phyloP scores from a whole-genome alignment of 2,797 vertebrate species.

The Peromyscus eremicus region DNA sequence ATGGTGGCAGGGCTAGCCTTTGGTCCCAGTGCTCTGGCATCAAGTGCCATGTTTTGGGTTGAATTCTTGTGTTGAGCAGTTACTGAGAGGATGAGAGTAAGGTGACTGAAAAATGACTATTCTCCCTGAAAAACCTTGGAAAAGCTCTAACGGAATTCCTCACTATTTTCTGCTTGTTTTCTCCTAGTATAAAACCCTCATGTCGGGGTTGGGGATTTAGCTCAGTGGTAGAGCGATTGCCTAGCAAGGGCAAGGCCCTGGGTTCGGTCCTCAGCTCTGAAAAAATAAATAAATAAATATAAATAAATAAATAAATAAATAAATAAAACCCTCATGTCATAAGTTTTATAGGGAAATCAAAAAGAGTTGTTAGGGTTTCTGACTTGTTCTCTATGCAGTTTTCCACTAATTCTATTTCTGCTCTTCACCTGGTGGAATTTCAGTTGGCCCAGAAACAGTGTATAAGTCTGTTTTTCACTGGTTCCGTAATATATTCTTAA shows the following conservation, averaged over 20 bases:
- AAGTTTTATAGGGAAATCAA: constrained; percentile 27
- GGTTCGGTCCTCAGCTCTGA: no score
- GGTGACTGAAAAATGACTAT: neutral
- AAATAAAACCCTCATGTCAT: constrained; percentile 17
- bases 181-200: constrained; percentile 5
- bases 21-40: neutral
- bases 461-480: constrained; percentile 39
- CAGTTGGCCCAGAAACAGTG: constrained; percentile 21
- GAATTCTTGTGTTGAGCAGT: neutral
- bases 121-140: neutral
- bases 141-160: neutral
- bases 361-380: neutral
- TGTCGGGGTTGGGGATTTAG: no score
- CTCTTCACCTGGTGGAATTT: neutral
- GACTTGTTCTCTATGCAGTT: neutral
- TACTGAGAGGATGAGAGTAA: neutral
- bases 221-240: no score
- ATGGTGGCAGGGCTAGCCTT: neutral
- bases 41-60: neutral
- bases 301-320: no score
- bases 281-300: no score
- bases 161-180: constrained; percentile 27
- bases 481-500: constrained; percentile 31
- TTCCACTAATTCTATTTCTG: constrained; percentile 5
- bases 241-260: no score